Conservation (phyloP, 2,113 vertebrate species). For the Catharus minimus region DNA sequence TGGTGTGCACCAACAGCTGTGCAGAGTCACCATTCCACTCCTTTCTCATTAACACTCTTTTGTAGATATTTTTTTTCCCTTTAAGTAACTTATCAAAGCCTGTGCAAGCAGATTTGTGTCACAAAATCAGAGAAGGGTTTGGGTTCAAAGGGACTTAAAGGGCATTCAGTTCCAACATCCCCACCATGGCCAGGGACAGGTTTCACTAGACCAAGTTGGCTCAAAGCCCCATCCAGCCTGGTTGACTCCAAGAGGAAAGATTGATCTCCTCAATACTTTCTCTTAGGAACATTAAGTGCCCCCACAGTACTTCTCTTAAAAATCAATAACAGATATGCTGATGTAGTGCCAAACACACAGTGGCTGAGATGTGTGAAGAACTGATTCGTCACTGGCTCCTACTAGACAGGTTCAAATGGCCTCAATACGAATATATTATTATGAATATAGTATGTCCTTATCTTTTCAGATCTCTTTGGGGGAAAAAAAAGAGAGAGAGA, state of each 20-base stretch:
- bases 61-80: rapidly evolving
- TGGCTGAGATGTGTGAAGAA: background rate
- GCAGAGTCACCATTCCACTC: background rate
- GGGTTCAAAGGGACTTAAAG: background rate
- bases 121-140: background rate
- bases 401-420: background rate
- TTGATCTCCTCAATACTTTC: background rate
- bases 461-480: background rate
- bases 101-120: background rate
- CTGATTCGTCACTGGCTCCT: background rate
- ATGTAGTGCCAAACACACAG: background rate
- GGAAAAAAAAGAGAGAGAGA: rapidly evolving
- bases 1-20: background rate
- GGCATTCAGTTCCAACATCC: background rate
- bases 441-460: background rate
- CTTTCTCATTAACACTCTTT: background rate
- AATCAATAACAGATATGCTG: background rate
- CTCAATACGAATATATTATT: background rate
- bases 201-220: background rate
- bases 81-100: background rate
- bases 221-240: background rate
- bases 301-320: background rate
- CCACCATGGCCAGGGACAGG: background rate
- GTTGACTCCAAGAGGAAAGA: background rate
- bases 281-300: background rate